Evolutionary conservation across 1,140 invertebrate genomes (phyloP), one percentile per base, ranked within the genome.

Genomic region (Euschistus heros): DNA sequence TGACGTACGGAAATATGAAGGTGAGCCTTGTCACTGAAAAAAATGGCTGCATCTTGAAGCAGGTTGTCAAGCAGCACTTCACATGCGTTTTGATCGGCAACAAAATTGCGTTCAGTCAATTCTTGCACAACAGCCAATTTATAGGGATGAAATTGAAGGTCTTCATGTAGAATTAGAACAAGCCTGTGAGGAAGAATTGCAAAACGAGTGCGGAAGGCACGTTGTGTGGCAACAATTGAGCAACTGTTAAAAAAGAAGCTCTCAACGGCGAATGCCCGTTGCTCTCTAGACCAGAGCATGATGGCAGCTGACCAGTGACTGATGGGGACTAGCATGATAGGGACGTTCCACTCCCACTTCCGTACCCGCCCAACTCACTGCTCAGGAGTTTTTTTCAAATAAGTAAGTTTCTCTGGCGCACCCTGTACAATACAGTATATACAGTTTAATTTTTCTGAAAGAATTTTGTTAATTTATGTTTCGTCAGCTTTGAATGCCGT

Each of bases 1-100:
- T 66, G 3, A 68, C 67, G 37, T 26, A 66, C 64, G 7, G 57
- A 60, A 42, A 68, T 44, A 26, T 60, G 44, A 63, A 63, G 52
- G 7, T 52, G 50, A 50, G 61, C 60, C 24, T 47, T 54, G 22
- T 60, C 42, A 44, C 42, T 10, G 42, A 44, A 44, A 7, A 44
- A 44, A 44, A 44, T 17, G 42, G 17, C 42, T 17, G 42, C 42
- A 17, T 44, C 17, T 44, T 44, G n/a, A 10, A 17, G 42, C 42
- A 44, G 42, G 42, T 44, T 44, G 42, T 44, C 42, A 44, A 44
- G 42, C 42, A 44, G 42, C 42, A 44, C 42, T 44, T 44, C 42
- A 44, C 42, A 44, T 44, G 42, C 17, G 17, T 44, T 44, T 44
- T 44, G 42, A 44, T 17, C 7, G 42, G 17, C 42, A 44, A 44